Conservation (phyloP, 2,113 vertebrate species). For the Bujurquina vittata region DNA sequence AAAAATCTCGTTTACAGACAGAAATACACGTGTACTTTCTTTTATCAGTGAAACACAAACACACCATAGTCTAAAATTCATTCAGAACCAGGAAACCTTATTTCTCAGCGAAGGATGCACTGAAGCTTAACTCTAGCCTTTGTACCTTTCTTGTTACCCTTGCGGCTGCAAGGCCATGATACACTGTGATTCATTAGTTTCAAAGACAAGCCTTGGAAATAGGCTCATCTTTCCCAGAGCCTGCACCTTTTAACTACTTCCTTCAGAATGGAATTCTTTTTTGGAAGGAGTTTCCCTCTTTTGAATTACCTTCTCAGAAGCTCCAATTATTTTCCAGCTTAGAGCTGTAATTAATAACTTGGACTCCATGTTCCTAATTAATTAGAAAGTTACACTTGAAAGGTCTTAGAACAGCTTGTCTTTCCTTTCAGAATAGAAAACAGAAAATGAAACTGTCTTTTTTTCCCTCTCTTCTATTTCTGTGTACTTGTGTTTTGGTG, state of each 20-base stretch:
- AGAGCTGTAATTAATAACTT: slow-evolving; percentile 76
- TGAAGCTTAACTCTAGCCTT: slow-evolving; percentile 51
- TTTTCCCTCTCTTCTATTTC: neutral
- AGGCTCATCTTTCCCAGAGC: slow-evolving; percentile 56
- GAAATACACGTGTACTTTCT: slow-evolving; percentile 14
- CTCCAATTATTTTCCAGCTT: slow-evolving; percentile 79
- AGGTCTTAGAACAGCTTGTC: slow-evolving; percentile 35
- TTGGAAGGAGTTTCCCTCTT: slow-evolving; percentile 51
- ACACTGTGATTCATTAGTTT: slow-evolving; percentile 71
- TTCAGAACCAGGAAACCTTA: slow-evolving; percentile 24
- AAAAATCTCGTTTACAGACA: neutral
- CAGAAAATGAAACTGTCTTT: neutral
- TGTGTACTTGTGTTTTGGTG: neutral
- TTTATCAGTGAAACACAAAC: slow-evolving; percentile 32
- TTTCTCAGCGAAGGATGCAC: slow-evolving; percentile 34
- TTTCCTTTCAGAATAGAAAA: slow-evolving; percentile 29
- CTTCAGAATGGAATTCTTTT: slow-evolving; percentile 54
- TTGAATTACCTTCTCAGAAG: slow-evolving; percentile 70
- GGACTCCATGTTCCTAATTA: slow-evolving; percentile 60
- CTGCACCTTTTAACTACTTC: slow-evolving; percentile 64
- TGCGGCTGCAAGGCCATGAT: slow-evolving; percentile 63
- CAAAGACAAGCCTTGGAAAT: slow-evolving; percentile 63
- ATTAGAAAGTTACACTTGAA: slow-evolving; percentile 55
- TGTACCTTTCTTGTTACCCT: slow-evolving; percentile 50
- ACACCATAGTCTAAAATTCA: slow-evolving; percentile 26